Percentiles rank a stretch among this genome's conserved stretches.
These are phyloP conservation scores for Meliscaeva auricollis DNA, from an alignment of 2,888 invertebrate genomes.

Conservation along the genomic window DNA sequence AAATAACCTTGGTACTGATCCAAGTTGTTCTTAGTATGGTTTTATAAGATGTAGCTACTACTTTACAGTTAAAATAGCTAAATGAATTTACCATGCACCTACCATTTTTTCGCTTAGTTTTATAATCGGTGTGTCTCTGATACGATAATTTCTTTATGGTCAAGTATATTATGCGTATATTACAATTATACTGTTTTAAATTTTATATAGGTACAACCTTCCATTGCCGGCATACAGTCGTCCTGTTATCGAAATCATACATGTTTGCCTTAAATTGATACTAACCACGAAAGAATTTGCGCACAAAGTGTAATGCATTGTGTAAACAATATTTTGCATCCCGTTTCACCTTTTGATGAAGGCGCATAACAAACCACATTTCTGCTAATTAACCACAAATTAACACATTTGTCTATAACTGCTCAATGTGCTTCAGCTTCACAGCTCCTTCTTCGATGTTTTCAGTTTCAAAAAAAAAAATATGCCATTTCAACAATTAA, in stretches of 20 bases:
- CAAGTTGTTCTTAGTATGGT: no score
- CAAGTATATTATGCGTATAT: no score
- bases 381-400: conserved; percentile 74
- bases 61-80: no score
- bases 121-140: no score
- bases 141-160: no score
- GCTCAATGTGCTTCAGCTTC: conserved; percentile 43
- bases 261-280: conserved; percentile 48
- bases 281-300: conserved; percentile 62
- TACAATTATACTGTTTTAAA: no score
- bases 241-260: neutral
- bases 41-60: no score
- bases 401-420: conserved; percentile 65
- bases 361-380: conserved; percentile 62
- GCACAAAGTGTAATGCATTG: conserved; percentile 55
- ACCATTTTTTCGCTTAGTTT: no score
- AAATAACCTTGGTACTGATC: no score
- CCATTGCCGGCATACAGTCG: no score
- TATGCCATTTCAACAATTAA: conserved; percentile 62
- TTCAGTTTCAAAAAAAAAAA: conserved; percentile 5
- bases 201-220: neutral
- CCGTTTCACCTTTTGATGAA: conserved; percentile 53
- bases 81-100: no score
- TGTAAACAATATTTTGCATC: conserved; percentile 48
- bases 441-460: conserved; percentile 34